Evolutionary conservation across 2,888 invertebrate species (phyloP).

Genomic region (Belgica antarctica): DNA sequence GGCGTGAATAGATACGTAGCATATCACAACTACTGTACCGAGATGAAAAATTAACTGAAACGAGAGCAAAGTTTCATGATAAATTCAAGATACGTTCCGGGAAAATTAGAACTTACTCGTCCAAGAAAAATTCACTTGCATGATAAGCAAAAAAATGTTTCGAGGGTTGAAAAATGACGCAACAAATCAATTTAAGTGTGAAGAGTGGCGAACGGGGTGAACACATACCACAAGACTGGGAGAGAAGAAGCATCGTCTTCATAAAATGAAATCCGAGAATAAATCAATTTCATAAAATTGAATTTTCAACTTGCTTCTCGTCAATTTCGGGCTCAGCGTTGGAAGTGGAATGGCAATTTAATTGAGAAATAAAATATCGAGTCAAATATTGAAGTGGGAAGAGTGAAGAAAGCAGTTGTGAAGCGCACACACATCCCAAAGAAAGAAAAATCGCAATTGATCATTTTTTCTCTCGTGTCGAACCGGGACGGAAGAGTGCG

Average conservation of each 20-base stretch:
- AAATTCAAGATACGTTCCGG: background rate
- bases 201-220: background rate
- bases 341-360: constrained; percentile 30
- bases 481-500: background rate
- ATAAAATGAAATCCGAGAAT: constrained; percentile 31
- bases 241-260: background rate
- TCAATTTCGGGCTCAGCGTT: background rate
- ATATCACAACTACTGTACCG: background rate
- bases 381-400: background rate
- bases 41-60: background rate
- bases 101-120: background rate
- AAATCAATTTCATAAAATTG: constrained; percentile 38
- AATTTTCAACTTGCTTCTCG: constrained; percentile 27
- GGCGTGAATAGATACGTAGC: no score
- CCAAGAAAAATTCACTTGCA: background rate
- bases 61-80: background rate
- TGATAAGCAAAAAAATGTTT: constrained; percentile 12
- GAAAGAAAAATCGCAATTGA: constrained; percentile 10
- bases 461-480: constrained; percentile 9
- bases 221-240: background rate
- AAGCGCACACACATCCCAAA: constrained; percentile 3
- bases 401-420: constrained; percentile 13
- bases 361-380: constrained; percentile 34
- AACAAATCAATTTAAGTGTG: constrained; percentile 23
- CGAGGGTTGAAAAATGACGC: constrained; percentile 15